Conservation (phyloP, 2,113 vertebrate species). For the Patagioenas fasciata region DNA sequence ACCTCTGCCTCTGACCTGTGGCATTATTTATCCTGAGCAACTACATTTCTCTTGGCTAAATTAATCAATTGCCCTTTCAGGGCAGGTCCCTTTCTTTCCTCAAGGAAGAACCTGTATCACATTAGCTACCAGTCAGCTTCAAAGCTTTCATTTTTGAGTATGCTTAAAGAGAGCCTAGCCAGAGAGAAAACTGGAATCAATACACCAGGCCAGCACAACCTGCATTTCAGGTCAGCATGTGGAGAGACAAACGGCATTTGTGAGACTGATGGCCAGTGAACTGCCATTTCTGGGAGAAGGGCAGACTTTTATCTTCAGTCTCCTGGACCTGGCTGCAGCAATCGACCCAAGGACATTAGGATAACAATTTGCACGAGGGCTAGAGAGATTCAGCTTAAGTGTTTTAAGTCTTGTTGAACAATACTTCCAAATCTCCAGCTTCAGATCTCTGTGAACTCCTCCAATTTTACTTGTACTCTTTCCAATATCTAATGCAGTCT, state of each 20-base stretch:
- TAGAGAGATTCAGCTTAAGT: background rate
- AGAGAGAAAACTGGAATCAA: slow-evolving; percentile 30
- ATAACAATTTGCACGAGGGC: background rate
- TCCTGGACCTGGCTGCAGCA: background rate
- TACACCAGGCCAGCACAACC: slow-evolving; percentile 21
- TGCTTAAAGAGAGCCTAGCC: background rate
- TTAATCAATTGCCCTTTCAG: slow-evolving; percentile 40
- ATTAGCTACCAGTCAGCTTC: slow-evolving; percentile 22
- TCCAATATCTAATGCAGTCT: background rate
- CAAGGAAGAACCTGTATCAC: slow-evolving; percentile 3
- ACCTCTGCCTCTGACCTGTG: slow-evolving; percentile 4
- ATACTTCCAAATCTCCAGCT: background rate
- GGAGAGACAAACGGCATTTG: background rate
- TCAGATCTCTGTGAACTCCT: background rate
- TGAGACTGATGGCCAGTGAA: background rate
- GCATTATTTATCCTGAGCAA: slow-evolving; percentile 10
- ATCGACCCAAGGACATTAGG: background rate
- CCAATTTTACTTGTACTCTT: background rate
- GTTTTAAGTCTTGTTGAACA: background rate
- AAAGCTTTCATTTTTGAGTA: slow-evolving; percentile 20
- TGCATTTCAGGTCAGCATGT: slow-evolving; percentile 32
- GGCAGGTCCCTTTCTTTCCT: slow-evolving; percentile 6
- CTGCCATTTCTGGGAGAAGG: background rate
- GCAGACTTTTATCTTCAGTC: background rate
- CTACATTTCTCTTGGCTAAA: slow-evolving; percentile 29